Evolutionary conservation across 2,113 vertebrate species (phyloP), one percentile per base, ranked within the genome.

Genomic region (Daubentonia madagascariensis): DNA sequence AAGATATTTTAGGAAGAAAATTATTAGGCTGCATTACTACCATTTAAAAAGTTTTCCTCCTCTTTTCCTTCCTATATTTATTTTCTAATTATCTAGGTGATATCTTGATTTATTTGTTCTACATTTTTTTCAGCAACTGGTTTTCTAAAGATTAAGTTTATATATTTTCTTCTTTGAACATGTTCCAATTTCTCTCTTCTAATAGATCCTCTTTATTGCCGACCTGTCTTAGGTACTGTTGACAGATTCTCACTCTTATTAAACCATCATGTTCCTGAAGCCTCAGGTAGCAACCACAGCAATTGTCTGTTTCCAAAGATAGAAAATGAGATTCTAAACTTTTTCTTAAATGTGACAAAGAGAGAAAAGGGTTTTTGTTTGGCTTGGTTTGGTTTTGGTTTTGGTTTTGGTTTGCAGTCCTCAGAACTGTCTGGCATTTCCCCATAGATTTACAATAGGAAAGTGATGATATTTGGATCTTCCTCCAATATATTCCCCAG

Each of bases 101-200:
- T 78, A 43, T 57, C 35, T 86, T 89, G 43, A 86, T 40, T 72
- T 79, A 90, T 72, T 84, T 85, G 14, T 78, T 96, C 43, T 81
- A 79, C 1, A 72, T 50, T 85, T 86, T 97, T 97, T 75, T 22
- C 32, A 70, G 35, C 2, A 85, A 48, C 28, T 88, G 30, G 81
- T 93, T 97, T 78, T 72, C 76, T 96, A 91, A 91, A 78, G 20
- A 92, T 91, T 85, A 91, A 43, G n/a, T 94, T 96, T 90, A 85
- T 89, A 67, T 81, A 86, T 84, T 57, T 89, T 97, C 61, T 85
- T 67, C 52, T 67, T 76, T 23, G 9, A 95, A 85, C n/a, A 87
- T 96, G 61, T 88, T 96, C 93, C 80, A 80, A 14, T 93, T 85
- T 86, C 68, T 63, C 3, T 91, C n/a, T 88, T 72, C 40, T 76